Evolutionary conservation across 2,797 vertebrate genomes (phyloP).

Genomic region (Coregonus ussuriensis): DNA sequence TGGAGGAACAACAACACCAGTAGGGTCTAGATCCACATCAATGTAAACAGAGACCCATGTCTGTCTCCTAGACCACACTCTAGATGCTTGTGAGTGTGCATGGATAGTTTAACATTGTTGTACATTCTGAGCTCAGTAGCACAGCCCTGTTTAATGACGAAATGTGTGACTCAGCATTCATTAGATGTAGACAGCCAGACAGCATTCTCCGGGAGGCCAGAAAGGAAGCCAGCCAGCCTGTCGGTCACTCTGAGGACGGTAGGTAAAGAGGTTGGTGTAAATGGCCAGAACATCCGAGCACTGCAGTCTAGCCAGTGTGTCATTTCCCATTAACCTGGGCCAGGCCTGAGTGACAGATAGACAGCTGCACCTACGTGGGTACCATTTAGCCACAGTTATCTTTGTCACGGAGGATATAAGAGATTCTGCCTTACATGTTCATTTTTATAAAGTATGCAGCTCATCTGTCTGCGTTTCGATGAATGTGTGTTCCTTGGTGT

Average conservation of each 20-base stretch:
- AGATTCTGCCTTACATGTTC: slow-evolving; percentile 16
- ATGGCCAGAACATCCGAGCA: slow-evolving; percentile 42
- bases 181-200: slow-evolving; percentile 42
- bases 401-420: neutral
- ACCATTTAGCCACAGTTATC: neutral
- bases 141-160: neutral
- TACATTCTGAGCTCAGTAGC: neutral
- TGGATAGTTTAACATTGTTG: too few relatives aligned
- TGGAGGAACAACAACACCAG: slow-evolving; percentile 19
- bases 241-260: slow-evolving; percentile 69
- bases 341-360: slow-evolving; percentile 16
- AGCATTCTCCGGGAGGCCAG: slow-evolving; percentile 60
- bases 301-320: slow-evolving; percentile 24
- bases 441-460: neutral
- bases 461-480: slow-evolving; percentile 4
- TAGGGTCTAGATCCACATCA: neutral
- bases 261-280: slow-evolving; percentile 48
- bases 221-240: slow-evolving; percentile 15
- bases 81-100: too few relatives aligned
- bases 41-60: neutral
- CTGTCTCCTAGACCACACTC: too few relatives aligned
- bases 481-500: slow-evolving; percentile 2
- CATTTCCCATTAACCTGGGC: slow-evolving; percentile 6
- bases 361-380: neutral
- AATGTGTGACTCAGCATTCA: neutral